Percentiles rank a stretch among this genome's conserved stretches.
phyloP scores from a whole-genome alignment of 2,888 invertebrate genomes.

The Cephus rjabovi region DNA sequence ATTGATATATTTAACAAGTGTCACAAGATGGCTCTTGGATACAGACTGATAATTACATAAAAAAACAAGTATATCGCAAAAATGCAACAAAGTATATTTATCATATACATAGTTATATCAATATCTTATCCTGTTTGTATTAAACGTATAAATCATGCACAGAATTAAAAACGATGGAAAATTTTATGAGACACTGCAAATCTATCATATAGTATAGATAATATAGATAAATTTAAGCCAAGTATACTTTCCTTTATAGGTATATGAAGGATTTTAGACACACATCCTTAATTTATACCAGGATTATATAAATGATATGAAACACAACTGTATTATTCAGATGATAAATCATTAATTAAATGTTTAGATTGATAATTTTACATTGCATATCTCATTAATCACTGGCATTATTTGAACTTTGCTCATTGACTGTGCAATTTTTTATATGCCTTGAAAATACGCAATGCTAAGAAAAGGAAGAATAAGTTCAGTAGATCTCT shows the following conservation, averaged over 20 bases:
- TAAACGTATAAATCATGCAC: neutral
- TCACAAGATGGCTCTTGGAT: neutral
- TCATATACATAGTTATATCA: neutral
- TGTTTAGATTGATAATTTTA: neutral
- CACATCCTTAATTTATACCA: no score
- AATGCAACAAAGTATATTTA: neutral
- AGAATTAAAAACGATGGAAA: no score
- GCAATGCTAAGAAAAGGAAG: neutral
- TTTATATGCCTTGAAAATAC: neutral
- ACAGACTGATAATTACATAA: neutral
- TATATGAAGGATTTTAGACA: no score
- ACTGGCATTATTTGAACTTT: neutral
- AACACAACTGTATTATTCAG: neutral
- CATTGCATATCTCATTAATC: neutral
- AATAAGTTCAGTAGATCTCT: neutral
- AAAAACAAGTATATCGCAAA: neutral
- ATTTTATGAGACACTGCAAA: no score
- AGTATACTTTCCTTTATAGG: no score
- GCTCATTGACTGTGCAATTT: neutral
- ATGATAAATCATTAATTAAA: neutral
- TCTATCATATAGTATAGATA: no score
- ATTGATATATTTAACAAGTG: neutral
- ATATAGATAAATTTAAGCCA: no score
- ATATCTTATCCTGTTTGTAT: neutral
- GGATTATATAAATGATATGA: neutral